Percentiles rank a stretch among this genome's conserved stretches.
These are phyloP conservation scores for Vipera ursinii DNA, from an alignment of 2,797 vertebrate species.

Conservation along the genomic window DNA sequence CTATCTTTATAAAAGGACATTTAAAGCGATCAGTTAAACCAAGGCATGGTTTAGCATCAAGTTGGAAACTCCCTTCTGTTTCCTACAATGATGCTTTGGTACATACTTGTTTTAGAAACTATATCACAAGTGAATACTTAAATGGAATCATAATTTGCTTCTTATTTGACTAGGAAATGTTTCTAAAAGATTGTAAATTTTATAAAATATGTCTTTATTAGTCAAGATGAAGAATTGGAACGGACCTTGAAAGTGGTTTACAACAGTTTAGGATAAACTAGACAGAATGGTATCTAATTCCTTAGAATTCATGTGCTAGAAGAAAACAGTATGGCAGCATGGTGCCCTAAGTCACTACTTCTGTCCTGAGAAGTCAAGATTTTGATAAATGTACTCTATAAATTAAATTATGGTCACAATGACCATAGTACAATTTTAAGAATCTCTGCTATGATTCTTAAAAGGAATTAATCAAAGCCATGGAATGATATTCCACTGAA, in stretches of 20 bases:
- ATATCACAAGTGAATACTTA: slow-evolving; percentile 25
- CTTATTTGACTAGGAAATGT: slow-evolving; percentile 38
- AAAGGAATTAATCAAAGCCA: not conserved
- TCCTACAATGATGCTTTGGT: not conserved
- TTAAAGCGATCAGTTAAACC: not conserved
- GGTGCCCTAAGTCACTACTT: not conserved
- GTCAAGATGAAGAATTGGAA: not conserved
- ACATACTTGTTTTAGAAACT: not conserved
- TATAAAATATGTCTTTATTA: slow-evolving; percentile 38
- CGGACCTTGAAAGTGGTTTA: slow-evolving; percentile 16
- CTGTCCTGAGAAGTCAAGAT: not conserved
- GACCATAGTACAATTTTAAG: not conserved
- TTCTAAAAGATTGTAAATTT: slow-evolving; percentile 29
- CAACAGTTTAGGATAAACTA: not conserved
- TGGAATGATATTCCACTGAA: not conserved
- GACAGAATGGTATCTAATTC: not conserved
- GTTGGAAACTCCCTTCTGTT: not conserved
- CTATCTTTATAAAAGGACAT: not conserved
- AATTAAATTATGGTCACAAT: not conserved
- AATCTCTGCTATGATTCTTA: not conserved
- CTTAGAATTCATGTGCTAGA: not conserved
- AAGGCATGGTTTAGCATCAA: not conserved
- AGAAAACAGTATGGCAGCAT: not conserved
- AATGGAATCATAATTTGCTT: slow-evolving; percentile 21
- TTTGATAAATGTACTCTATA: not conserved